Percentiles rank a stretch among this genome's conserved stretches.
These are phyloP conservation scores for Menidia menidia DNA, from an alignment of 2,797 vertebrate species.

Conservation along the genomic window DNA sequence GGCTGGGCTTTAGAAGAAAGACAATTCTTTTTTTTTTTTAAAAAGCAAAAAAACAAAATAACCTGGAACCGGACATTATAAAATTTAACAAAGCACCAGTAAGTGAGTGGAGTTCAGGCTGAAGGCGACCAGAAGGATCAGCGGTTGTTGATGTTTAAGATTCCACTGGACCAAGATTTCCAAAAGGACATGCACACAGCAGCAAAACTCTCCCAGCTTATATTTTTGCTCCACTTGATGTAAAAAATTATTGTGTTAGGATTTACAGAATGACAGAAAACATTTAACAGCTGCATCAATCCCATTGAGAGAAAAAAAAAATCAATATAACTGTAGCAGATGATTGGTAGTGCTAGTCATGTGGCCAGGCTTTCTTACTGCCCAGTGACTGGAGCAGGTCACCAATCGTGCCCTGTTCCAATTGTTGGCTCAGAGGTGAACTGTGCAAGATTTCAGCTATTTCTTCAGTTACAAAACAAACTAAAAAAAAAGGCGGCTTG, in stretches of 20 bases:
- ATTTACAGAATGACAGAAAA: constrained; percentile 48
- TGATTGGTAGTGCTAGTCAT: constrained; percentile 77
- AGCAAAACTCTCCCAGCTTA: constrained; percentile 78
- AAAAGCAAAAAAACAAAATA: no score
- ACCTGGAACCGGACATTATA: constrained; percentile 39
- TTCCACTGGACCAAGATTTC: constrained; percentile 58
- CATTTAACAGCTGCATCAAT: constrained; percentile 69
- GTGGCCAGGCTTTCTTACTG: constrained; percentile 69
- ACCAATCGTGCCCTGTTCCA: constrained; percentile 72
- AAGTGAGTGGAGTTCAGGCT: constrained; percentile 53
- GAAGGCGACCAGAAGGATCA: constrained; percentile 65
- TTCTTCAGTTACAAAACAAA: constrained; percentile 80
- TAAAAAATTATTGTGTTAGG: constrained; percentile 35
- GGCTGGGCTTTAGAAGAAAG: constrained; percentile 53
- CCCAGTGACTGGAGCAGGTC: constrained; percentile 62
- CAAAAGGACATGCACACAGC: constrained; percentile 47
- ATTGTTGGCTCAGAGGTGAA: constrained; percentile 84
- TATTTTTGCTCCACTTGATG: constrained; percentile 66
- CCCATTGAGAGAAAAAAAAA: constrained; percentile 62
- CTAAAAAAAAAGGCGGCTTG: constrained; percentile 58
- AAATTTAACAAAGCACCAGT: constrained; percentile 69
- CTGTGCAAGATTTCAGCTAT: constrained; percentile 84
- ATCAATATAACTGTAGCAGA: constrained; percentile 62
- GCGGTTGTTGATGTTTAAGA: constrained; percentile 68
- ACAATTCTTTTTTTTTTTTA: no score